Conservation (phyloP, 53 echinoderm and acorn worm genomes). For the Glandiceps talaboti region DNA sequence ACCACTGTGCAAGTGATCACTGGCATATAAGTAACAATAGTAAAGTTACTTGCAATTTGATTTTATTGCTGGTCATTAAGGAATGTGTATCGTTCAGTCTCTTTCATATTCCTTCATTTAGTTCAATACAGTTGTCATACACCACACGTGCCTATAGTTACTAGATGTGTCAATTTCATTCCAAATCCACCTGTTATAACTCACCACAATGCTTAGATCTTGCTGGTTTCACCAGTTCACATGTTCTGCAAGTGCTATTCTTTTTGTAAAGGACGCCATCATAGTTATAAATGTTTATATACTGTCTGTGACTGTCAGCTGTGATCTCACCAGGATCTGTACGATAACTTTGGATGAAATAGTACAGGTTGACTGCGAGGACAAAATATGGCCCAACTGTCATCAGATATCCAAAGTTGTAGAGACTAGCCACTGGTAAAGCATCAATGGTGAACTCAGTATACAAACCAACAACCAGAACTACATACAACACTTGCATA, state of each 20-base stretch:
- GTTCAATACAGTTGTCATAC: no score
- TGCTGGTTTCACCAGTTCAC: constrained; percentile 63
- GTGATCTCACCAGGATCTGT: constrained; percentile 63
- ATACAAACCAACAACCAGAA: constrained; percentile 17
- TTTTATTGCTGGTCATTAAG: no score
- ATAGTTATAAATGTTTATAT: constrained; percentile 22
- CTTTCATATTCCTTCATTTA: no score
- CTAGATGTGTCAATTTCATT: no score
- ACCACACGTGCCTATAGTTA: no score
- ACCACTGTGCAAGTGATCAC: no score
- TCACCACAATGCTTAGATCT: constrained; percentile 91
- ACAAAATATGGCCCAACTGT: constrained; percentile 25
- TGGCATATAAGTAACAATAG: no score
- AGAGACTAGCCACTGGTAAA: constrained; percentile 16
- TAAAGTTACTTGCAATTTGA: no score
- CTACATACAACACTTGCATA: constrained; percentile 54
- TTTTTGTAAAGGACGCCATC: constrained; percentile 44
- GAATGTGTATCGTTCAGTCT: no score
- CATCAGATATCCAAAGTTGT: constrained; percentile 4
- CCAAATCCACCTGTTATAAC: no score
- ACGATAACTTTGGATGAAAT: constrained; percentile 36
- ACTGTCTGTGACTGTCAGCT: constrained; percentile 13
- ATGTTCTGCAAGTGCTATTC: constrained; percentile 40
- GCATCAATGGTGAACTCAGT: constrained; percentile 25
- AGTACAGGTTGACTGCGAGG: constrained; percentile 28